A percentile compares a stretch with the other conserved stretches of the same genome.
These are phyloP conservation scores for Gallirallus australis DNA, from an alignment of 2,797 vertebrate species.

Conservation along the genomic window DNA sequence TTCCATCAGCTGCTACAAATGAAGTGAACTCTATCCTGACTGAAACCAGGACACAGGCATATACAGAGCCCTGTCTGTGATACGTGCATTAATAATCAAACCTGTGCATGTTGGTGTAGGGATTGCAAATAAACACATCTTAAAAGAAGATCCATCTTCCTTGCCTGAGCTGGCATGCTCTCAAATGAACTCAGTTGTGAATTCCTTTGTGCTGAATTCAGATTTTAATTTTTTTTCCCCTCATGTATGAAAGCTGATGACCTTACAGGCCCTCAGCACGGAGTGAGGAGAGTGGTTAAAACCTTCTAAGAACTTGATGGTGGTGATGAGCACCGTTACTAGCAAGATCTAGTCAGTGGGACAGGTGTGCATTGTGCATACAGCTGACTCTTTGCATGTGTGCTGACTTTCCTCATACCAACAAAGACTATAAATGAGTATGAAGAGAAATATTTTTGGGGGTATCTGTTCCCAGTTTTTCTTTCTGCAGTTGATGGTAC, in stretches of 20 bases:
- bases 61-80: constrained; percentile 3
- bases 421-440: background rate
- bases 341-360: background rate
- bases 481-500: background rate
- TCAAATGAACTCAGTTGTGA: background rate
- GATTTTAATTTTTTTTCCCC: background rate
- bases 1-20: too few relatives aligned
- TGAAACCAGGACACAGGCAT: background rate
- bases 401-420: background rate
- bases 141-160: constrained; percentile 34
- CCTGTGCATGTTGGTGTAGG: background rate
- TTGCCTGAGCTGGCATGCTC: background rate
- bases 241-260: background rate
- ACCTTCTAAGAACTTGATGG: background rate
- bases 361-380: background rate
- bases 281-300: background rate
- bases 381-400: fast-evolving
- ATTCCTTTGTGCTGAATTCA: background rate
- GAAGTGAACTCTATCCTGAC: too few relatives aligned
- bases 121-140: constrained; percentile 53
- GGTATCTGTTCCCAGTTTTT: background rate
- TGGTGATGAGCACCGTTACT: background rate
- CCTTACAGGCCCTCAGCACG: background rate
- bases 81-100: background rate
- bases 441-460: background rate